Percentiles rank a stretch among this genome's conserved stretches.
Evolutionary conservation across 2,797 vertebrate species (phyloP).

Genomic region (Spea hammondii): DNA sequence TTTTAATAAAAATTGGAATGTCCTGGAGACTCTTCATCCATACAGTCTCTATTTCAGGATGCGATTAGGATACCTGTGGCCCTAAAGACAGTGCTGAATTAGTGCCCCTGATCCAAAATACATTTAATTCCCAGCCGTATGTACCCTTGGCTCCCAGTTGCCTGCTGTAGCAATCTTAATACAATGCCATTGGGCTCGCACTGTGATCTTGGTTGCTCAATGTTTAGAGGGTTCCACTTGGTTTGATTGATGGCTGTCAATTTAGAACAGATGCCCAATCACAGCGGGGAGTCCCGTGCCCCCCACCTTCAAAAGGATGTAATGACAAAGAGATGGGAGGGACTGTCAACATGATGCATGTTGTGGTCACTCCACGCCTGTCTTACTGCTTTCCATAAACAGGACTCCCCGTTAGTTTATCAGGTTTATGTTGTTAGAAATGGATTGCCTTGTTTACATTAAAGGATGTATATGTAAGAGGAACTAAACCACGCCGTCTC

Average conservation of each 20-base stretch:
- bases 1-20: no score
- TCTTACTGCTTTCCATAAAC: constrained; percentile 15
- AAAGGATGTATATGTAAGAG: not conserved
- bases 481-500: no score
- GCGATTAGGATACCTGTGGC: no score
- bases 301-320: constrained; percentile 57
- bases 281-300: constrained; percentile 65
- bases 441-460: not conserved
- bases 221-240: not conserved
- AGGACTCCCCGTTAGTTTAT: not conserved
- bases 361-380: constrained; percentile 28
- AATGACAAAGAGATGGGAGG: constrained; percentile 73
- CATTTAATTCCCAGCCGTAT: no score
- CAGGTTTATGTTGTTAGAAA: not conserved
- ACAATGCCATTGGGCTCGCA: no score
- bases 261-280: constrained; percentile 62
- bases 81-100: no score
- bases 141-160: no score
- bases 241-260: constrained; percentile 72
- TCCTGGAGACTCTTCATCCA: no score
- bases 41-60: no score
- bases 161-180: no score
- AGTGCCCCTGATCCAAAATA: no score
- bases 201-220: no score
- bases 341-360: not conserved